phyloP scores from a whole-genome alignment of 2,113 vertebrate species.

The Notarius lentiginosus region DNA sequence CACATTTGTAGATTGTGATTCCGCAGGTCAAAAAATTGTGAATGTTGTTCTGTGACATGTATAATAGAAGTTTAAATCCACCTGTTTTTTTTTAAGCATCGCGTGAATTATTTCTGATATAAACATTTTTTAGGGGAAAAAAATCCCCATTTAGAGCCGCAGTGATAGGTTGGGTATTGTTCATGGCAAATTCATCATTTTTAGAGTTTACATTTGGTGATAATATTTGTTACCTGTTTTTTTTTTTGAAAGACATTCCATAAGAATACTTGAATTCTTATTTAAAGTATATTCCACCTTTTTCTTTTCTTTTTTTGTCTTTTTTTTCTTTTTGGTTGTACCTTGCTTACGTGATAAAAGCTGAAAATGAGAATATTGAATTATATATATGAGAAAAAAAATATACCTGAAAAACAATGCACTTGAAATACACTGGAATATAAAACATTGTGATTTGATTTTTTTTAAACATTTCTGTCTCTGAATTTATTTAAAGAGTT shows the following conservation, averaged over 20 bases:
- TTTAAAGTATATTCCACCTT: slow-evolving; percentile 93
- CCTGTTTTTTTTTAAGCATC: slow-evolving; percentile 70
- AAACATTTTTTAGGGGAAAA: slow-evolving; percentile 62
- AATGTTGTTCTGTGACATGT: slow-evolving; percentile 98
- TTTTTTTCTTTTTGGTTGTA: slow-evolving; percentile 72
- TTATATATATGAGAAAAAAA: slow-evolving; percentile 73
- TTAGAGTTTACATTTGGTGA: slow-evolving; percentile 97
- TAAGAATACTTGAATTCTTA: slow-evolving; percentile 99
- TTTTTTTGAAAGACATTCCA: slow-evolving; percentile 84
- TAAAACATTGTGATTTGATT: slow-evolving; percentile 93
- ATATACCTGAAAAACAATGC: slow-evolving; percentile 96
- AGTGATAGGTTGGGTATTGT: slow-evolving; percentile 82
- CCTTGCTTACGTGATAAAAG: slow-evolving; percentile 89
- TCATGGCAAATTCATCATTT: slow-evolving; percentile 82
- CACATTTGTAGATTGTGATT: slow-evolving; percentile 87
- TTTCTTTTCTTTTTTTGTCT: slow-evolving; percentile 51
- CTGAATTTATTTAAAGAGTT: slow-evolving; percentile 98
- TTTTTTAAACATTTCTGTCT: slow-evolving; percentile 84
- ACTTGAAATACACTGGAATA: slow-evolving; percentile 99
- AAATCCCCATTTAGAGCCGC: slow-evolving; percentile 76
- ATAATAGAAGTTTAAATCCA: slow-evolving; percentile 82
- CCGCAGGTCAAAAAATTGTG: slow-evolving; percentile 93
- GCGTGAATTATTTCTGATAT: slow-evolving; percentile 74
- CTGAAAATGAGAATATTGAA: slow-evolving; percentile 82
- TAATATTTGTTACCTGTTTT: slow-evolving; percentile 86